These are phyloP conservation scores for Lamprotornis superbus DNA, from an alignment of 2,113 vertebrate species.

Conservation along the genomic window DNA sequence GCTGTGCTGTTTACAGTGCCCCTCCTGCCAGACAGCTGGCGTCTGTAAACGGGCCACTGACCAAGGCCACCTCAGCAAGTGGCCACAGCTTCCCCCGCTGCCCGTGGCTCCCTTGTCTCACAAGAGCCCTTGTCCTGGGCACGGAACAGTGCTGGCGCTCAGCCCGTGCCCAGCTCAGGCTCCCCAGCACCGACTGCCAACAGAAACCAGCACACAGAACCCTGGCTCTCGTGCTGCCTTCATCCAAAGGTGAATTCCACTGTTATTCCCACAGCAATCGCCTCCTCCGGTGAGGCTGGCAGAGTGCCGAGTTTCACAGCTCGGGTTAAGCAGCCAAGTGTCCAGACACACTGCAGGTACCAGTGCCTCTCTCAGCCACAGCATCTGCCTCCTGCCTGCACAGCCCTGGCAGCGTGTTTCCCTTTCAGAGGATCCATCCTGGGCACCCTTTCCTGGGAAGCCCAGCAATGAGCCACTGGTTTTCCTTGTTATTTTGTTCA, in stretches of 20 bases:
- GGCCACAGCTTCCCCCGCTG: accelerated
- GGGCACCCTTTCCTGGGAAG: too few species aligned
- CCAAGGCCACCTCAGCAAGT: not conserved
- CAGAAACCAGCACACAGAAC: not conserved
- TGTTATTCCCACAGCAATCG: not conserved
- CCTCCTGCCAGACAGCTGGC: not conserved
- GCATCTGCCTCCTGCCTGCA: not conserved
- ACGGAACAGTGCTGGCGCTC: accelerated
- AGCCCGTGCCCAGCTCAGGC: accelerated
- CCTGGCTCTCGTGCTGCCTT: not conserved
- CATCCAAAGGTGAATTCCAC: not conserved
- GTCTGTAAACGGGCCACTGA: accelerated
- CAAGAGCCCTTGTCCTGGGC: not conserved
- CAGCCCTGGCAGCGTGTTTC: accelerated
- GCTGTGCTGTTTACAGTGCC: not conserved
- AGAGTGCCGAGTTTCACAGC: not conserved
- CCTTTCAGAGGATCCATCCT: not conserved
- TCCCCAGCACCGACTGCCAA: not conserved
- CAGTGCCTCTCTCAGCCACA: not conserved
- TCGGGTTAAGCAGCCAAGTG: not conserved
- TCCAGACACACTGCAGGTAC: not conserved
- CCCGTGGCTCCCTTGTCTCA: not conserved
- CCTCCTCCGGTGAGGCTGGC: not conserved
- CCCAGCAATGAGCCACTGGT: not conserved
- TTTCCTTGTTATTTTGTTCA: not conserved